Evolutionary conservation across 1,140 invertebrate species (phyloP).

Genomic region (Drosophila navojoa): DNA sequence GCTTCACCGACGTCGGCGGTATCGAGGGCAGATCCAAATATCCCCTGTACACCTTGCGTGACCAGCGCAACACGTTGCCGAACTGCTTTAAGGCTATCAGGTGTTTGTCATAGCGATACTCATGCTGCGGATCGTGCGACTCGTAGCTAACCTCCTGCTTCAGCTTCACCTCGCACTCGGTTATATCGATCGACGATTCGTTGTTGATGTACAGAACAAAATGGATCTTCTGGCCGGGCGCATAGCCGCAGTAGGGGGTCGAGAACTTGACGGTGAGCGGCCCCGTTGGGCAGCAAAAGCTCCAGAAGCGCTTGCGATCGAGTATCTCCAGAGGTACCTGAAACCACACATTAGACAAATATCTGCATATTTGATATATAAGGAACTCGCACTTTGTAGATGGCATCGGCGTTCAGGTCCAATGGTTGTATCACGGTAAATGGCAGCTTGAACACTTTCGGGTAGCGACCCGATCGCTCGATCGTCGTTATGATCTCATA

Average conservation of each 20-base stretch:
- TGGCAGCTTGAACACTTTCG: constrained; percentile 89
- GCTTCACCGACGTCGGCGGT: constrained; percentile 89
- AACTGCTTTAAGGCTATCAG: constrained; percentile 85
- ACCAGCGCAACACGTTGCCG: constrained; percentile 85
- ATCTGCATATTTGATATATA: not conserved
- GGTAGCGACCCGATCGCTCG: constrained; percentile 90
- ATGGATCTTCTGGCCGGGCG: constrained; percentile 79
- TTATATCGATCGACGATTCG: constrained; percentile 85
- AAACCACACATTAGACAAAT: not conserved
- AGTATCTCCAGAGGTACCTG: constrained; percentile 85
- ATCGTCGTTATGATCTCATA: constrained; percentile 89
- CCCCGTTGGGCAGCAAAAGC: constrained; percentile 80
- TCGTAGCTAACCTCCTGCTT: constrained; percentile 84
- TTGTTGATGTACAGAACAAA: constrained; percentile 82
- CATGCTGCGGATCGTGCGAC: constrained; percentile 85
- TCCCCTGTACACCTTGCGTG: constrained; percentile 76
- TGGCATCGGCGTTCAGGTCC: constrained; percentile 88
- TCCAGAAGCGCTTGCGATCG: constrained; percentile 84
- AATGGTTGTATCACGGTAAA: constrained; percentile 91
- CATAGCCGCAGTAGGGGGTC: constrained; percentile 82
- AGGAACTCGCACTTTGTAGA: constrained; percentile 66
- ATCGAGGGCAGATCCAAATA: constrained; percentile 87
- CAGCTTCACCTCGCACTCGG: constrained; percentile 85
- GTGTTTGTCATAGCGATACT: constrained; percentile 86
- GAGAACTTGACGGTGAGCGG: constrained; percentile 80